Conservation (phyloP, 2,113 vertebrate species). For the Cyanoderma ruficeps region DNA sequence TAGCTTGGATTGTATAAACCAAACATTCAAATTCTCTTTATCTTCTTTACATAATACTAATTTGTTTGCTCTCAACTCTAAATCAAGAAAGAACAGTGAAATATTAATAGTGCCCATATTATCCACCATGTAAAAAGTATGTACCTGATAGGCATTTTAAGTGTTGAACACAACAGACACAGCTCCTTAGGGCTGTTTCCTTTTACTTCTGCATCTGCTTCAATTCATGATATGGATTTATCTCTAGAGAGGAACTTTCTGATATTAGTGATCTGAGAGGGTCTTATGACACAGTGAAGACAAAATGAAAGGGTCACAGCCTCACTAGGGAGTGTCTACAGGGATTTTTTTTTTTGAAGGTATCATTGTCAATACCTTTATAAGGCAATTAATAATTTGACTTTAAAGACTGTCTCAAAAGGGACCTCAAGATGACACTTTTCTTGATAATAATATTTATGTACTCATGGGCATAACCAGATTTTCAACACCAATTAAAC, state of each 20-base stretch:
- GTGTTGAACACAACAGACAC: neutral
- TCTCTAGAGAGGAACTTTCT: neutral
- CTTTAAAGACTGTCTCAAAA: neutral
- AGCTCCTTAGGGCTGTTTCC: neutral
- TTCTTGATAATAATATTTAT: neutral
- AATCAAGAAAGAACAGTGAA: slow-evolving; percentile 19
- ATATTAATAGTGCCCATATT: neutral
- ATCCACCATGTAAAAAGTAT: neutral
- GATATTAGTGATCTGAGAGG: neutral
- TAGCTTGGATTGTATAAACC: neutral
- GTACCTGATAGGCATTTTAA: neutral
- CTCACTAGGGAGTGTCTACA: neutral
- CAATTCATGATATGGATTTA: neutral
- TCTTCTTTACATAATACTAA: slow-evolving; percentile 27
- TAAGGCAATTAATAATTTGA: neutral
- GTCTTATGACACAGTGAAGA: neutral
- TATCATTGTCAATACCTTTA: neutral
- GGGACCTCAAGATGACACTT: neutral
- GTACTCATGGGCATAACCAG: neutral
- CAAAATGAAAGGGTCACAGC: neutral
- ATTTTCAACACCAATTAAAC: neutral
- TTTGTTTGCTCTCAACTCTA: slow-evolving; percentile 16
- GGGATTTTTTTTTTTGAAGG: neutral
- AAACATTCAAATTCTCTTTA: slow-evolving; percentile 15
- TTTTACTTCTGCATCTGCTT: neutral